Conservation (phyloP, 2,113 vertebrate species). For the Brachionichthys hirsutus region DNA sequence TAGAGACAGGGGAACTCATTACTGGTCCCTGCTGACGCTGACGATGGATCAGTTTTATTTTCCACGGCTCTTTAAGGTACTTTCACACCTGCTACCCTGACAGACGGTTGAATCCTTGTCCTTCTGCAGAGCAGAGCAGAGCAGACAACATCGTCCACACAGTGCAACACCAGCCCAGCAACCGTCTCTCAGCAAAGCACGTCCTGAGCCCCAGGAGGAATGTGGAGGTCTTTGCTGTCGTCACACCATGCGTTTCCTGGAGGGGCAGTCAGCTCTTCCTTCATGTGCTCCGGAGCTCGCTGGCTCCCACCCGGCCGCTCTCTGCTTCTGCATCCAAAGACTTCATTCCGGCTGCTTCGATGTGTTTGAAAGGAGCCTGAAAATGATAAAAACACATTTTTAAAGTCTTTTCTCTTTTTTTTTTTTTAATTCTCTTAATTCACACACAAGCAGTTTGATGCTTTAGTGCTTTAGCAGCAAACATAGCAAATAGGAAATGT, state of each 20-base stretch:
- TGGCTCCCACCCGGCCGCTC: slow-evolving; percentile 42
- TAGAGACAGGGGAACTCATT: slow-evolving; percentile 65
- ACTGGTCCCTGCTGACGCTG: slow-evolving; percentile 30
- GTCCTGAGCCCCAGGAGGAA: slow-evolving; percentile 78
- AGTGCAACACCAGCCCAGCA: slow-evolving; percentile 73
- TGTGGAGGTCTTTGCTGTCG: slow-evolving; percentile 78
- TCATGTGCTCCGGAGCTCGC: slow-evolving; percentile 46
- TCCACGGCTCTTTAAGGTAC: slow-evolving; percentile 18
- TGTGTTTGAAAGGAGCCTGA: slow-evolving; percentile 68
- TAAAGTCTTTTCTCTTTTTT: no score
- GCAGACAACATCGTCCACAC: slow-evolving; percentile 62
- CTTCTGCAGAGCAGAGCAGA: slow-evolving; percentile 64
- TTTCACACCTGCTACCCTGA: slow-evolving; percentile 43
- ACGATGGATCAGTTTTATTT: slow-evolving; percentile 18
- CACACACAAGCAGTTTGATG: no score
- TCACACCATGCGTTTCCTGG: slow-evolving; percentile 78
- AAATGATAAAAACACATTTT: slow-evolving; percentile 62
- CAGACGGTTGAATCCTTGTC: slow-evolving; percentile 52
- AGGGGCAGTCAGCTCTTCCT: slow-evolving; percentile 75
- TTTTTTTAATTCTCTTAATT: no score
- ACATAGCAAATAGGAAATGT: background rate
- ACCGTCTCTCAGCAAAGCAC: slow-evolving; percentile 79
- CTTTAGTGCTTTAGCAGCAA: no score
- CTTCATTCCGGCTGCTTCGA: slow-evolving; percentile 71
- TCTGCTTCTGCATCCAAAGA: slow-evolving; percentile 37